Evolutionary conservation across 2,888 invertebrate species (phyloP).

Genomic region (Drosophila differens): DNA sequence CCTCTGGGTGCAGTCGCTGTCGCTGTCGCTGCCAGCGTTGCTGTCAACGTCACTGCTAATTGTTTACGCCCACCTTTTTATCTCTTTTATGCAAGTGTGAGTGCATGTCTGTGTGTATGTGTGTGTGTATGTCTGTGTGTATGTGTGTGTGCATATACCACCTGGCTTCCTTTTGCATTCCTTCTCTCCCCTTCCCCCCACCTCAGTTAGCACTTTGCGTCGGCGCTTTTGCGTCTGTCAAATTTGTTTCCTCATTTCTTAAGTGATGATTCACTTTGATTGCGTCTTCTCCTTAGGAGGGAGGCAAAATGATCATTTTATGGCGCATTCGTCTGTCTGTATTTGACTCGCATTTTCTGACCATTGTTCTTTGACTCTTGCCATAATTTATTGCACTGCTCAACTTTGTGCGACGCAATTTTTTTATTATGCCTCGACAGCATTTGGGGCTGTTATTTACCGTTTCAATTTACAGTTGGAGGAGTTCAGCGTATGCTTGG

Average conservation of each 20-base stretch:
- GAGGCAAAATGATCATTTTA: conserved; percentile 30
- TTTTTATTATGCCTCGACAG: conserved; percentile 38
- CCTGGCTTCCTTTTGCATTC: conserved; percentile 25
- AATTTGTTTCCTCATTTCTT: conserved; percentile 58
- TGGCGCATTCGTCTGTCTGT: conserved; percentile 26
- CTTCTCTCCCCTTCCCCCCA: not conserved
- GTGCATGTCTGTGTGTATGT: not conserved
- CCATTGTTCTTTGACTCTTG: conserved; percentile 55
- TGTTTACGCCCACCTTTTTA: conserved; percentile 73
- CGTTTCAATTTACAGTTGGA: conserved; percentile 32
- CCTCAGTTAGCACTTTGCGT: conserved; percentile 40
- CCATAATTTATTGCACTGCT: conserved; percentile 46
- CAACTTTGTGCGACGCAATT: conserved; percentile 41
- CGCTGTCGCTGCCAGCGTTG: conserved; percentile 21
- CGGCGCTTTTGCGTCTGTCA: conserved; percentile 47
- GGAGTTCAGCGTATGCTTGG: conserved; percentile 6
- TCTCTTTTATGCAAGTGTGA: conserved; percentile 26
- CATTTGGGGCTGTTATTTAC: conserved; percentile 35
- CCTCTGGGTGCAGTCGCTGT: conserved; percentile 58
- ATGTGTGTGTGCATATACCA: conserved; percentile 21
- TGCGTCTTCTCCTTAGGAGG: conserved; percentile 29
- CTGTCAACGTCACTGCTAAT: conserved; percentile 52
- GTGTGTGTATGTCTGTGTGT: not conserved
- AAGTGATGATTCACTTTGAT: conserved; percentile 75
- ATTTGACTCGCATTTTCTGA: conserved; percentile 33